These are phyloP conservation scores for Numenius phaeopus DNA, from an alignment of 2,797 vertebrate genomes.

Conservation along the genomic window DNA sequence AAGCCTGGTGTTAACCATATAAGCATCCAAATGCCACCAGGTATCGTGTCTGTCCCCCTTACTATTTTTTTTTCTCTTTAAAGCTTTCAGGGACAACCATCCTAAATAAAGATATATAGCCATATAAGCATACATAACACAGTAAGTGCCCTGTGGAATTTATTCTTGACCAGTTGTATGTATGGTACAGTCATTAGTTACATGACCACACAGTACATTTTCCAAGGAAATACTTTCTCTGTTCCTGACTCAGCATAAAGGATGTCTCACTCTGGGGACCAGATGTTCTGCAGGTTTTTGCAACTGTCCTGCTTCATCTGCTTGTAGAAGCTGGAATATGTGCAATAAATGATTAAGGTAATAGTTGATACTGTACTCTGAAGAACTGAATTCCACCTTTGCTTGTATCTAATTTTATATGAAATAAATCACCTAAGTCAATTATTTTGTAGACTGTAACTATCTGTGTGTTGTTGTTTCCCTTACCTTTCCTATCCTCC, in stretches of 20 bases:
- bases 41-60: not conserved
- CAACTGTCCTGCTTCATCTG: not conserved
- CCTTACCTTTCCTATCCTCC: not conserved
- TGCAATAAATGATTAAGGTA: not conserved
- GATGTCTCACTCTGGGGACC: not conserved
- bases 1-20: not conserved
- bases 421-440: not conserved
- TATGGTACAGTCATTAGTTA: not conserved
- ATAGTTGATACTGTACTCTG: not conserved
- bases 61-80: not conserved
- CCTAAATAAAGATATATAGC: not conserved
- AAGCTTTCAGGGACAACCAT: not conserved
- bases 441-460: not conserved
- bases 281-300: not conserved
- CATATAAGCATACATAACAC: not conserved
- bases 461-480: not conserved
- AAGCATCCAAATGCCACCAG: not conserved
- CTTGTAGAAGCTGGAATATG: not conserved
- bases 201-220: not conserved
- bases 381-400: not conserved
- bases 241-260: not conserved
- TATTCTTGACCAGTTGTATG: not conserved
- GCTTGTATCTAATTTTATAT: not conserved
- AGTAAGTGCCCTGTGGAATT: not conserved
- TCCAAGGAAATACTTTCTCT: not conserved